phyloP scores from a whole-genome alignment of 1,140 invertebrate species.

The Pachyrhynchus sulphureomaculatus region DNA sequence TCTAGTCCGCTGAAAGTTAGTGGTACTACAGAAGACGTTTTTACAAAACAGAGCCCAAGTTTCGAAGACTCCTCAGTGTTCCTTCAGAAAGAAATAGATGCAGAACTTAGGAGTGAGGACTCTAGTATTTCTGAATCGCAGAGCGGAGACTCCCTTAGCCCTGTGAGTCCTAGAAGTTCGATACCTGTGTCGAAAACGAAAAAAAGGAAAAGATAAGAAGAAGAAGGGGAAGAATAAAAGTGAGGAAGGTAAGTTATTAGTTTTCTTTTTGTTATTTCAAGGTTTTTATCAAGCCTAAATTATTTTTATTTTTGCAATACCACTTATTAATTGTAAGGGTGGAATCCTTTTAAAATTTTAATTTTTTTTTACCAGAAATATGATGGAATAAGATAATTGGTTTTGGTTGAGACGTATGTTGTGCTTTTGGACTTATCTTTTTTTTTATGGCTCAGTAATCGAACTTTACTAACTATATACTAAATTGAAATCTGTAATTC shows the following conservation, averaged over 20 bases:
- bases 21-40: not conserved
- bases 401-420: too few species aligned
- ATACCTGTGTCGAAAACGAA: constrained; percentile 41
- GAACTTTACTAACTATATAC: too few species aligned
- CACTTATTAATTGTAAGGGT: too few species aligned
- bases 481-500: too few species aligned
- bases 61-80: constrained; percentile 14
- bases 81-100: constrained; percentile 32
- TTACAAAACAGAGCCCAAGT: not conserved
- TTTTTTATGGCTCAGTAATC: too few species aligned
- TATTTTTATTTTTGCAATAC: too few species aligned
- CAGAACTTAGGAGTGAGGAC: constrained; percentile 24
- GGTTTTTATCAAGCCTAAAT: too few species aligned
- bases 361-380: too few species aligned
- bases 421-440: too few species aligned
- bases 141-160: constrained; percentile 18
- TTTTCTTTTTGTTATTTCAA: too few species aligned
- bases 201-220: constrained; percentile 37
- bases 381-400: too few species aligned
- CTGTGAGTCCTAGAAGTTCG: constrained; percentile 30
- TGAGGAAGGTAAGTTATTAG: constrained; percentile 19
- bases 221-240: constrained; percentile 35
- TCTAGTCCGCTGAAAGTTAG: constrained; percentile 35
- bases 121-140: constrained; percentile 20
- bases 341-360: too few species aligned